Evolutionary conservation across 1,140 invertebrate species (phyloP), one percentile per base, ranked within the genome.

Genomic region (Papilio machaon): DNA sequence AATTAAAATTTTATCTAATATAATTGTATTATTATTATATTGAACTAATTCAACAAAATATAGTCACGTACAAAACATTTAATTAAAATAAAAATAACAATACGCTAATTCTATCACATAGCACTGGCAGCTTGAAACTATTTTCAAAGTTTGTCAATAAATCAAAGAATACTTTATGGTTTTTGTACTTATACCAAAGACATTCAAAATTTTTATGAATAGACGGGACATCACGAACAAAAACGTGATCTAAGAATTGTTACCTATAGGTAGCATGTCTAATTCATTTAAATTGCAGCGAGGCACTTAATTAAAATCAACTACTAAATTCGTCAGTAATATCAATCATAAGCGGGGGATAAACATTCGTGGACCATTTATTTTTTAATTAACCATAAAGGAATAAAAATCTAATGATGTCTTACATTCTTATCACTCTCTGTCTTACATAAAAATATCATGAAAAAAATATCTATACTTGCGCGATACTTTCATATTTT

Each of bases 41-140:
- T 49, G 64, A 58, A 17, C 54, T 73, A 73, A 73, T 5, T 78
- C 19, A 60, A 47, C 60, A 35, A 79, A 10, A 11, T 60, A 35
- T 78, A 35, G 52, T 73, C 75, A 58, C 76, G 15, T 76, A 79
- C 75, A 64, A 67, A 70, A n/a, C n/a, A n/a, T n/a, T n/a, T n/a
- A 73, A 64, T 43, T 30, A 49, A 15, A 58, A 46, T 35, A 23
- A 67, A 35, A 35, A 10, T 35, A 35, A 82, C 38, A 83, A 82
- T 83, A 86, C 80, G 84, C 84, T 88, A 86, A 86, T 88, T 89
- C 84, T 93, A 92, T 92, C 91, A 92, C 90, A 92, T 86, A 89
- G 82, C 91, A 92, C 90, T 91, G 91, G 91, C 91, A 88, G 86
- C 58, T 79, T 64, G 43, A 79, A 67, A 19, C 8, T 84, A 82